Conservation (phyloP, 2,797 vertebrate species). For the Danio choprae region DNA sequence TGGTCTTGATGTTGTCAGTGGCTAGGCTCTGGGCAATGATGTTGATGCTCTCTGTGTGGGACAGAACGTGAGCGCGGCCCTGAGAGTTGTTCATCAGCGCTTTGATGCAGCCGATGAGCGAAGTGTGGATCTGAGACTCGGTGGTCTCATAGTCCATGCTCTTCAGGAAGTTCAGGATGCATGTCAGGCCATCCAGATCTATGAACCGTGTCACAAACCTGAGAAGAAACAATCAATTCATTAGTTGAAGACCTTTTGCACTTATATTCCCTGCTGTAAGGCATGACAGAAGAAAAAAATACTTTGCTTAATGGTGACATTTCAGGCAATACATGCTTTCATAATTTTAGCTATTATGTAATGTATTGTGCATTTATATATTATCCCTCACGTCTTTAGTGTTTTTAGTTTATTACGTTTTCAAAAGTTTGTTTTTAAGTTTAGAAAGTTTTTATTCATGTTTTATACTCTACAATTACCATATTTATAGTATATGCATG, state of each 20-base stretch:
- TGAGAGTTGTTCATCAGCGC: slow-evolving; percentile 99
- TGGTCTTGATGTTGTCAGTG: slow-evolving; percentile 97
- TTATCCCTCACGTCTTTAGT: neutral
- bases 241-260: neutral
- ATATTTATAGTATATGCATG: no score
- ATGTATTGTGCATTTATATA: neutral
- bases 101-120: slow-evolving; percentile 98
- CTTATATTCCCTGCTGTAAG: neutral
- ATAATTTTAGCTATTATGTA: neutral
- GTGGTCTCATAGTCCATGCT: slow-evolving; percentile 99
- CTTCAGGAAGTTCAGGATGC: slow-evolving; percentile 97
- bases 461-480: no score
- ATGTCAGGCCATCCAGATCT: slow-evolving; percentile 94
- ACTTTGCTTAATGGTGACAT: neutral
- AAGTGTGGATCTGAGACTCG: slow-evolving; percentile 98
- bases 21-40: slow-evolving; percentile 98
- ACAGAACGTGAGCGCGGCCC: slow-evolving; percentile 94
- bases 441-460: no score
- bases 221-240: slow-evolving; percentile 30
- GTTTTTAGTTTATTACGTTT: neutral
- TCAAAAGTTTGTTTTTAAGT: neutral
- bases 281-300: neutral
- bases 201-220: slow-evolving; percentile 99
- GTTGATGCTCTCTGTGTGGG: slow-evolving; percentile 96
- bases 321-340: neutral